Conservation (phyloP, 2,113 vertebrate genomes). For the Pterocles gutturalis region DNA sequence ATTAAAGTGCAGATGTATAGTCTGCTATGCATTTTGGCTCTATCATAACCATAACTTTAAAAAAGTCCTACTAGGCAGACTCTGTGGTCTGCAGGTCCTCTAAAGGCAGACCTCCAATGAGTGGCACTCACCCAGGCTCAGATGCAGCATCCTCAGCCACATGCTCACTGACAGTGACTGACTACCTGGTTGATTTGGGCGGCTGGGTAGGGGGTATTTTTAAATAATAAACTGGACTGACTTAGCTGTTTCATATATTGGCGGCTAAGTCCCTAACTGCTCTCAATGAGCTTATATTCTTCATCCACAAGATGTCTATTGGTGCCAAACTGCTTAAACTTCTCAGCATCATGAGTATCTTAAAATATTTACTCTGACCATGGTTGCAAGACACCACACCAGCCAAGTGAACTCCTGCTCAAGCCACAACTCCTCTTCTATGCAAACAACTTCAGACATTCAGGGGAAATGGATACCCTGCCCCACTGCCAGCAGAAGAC, state of each 20-base stretch:
- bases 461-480: not conserved
- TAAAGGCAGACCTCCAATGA: rapidly evolving
- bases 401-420: not conserved
- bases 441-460: not conserved
- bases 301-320: not conserved
- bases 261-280: not conserved
- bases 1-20: conserved; percentile 36
- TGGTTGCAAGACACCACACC: not conserved
- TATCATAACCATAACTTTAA: not conserved
- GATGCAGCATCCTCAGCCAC: not conserved
- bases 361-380: not conserved
- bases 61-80: not conserved
- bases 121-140: not conserved
- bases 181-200: not conserved
- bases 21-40: not conserved
- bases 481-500: not conserved
- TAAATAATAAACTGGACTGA: not conserved
- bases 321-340: not conserved
- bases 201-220: not conserved
- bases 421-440: not conserved
- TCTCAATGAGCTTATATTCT: not conserved
- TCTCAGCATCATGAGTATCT: not conserved
- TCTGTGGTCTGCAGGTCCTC: not conserved
- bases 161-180: not conserved
- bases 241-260: not conserved